Conservation (phyloP, 2,113 vertebrate species). For the Mustela nigripes region DNA sequence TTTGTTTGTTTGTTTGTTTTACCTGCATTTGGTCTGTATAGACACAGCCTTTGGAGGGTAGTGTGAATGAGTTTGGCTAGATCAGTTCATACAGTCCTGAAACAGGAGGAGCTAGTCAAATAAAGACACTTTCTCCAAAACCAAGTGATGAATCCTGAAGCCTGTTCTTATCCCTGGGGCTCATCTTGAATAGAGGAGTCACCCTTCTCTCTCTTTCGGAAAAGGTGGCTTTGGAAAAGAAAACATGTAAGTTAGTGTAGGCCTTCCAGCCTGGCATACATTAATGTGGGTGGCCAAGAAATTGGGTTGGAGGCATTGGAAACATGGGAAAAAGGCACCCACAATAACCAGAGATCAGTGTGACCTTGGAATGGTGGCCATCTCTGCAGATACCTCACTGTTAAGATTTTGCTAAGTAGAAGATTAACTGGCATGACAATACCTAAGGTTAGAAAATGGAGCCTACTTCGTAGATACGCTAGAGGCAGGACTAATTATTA, state of each 20-base stretch:
- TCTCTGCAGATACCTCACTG: neutral
- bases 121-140: constrained; percentile 45
- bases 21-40: neutral
- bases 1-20: neutral
- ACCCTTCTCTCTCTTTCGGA: constrained; percentile 2
- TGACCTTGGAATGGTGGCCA: neutral
- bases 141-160: constrained; percentile 28
- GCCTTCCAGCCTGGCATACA: neutral
- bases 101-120: neutral
- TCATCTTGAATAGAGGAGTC: constrained; percentile 12
- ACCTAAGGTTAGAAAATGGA: constrained; percentile 6
- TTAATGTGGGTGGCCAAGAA: constrained; percentile 17
- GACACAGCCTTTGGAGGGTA: neutral
- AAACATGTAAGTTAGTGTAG: constrained; percentile 24
- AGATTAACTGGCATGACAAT: neutral
- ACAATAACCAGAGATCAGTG: neutral
- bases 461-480: neutral
- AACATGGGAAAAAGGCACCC: neutral
- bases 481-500: neutral
- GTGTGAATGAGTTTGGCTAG: neutral
- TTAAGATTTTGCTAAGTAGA: constrained; percentile 17
- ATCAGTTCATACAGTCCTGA: neutral
- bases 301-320: constrained; percentile 36
- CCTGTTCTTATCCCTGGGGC: neutral
- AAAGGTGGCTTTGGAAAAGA: constrained; percentile 51